Conservation (phyloP, 53 echinoderm and acorn worm genomes). For the Paracentrotus lividus region DNA sequence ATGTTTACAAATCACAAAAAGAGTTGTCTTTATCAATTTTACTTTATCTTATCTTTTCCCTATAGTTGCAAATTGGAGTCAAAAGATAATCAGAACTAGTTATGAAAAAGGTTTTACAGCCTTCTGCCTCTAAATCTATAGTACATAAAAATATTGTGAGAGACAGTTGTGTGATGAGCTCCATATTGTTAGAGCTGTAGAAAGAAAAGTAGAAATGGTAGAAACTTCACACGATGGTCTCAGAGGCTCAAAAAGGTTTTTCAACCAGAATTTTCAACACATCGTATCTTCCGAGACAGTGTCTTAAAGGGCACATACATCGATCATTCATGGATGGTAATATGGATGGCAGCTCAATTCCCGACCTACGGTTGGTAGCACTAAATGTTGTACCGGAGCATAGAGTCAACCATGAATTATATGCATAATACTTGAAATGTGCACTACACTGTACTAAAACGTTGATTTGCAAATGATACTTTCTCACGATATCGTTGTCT, state of each 20-base stretch:
- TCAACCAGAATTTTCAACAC: not conserved
- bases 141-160: too few species aligned
- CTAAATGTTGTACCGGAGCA: not conserved
- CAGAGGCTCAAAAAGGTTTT: not conserved
- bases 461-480: not conserved
- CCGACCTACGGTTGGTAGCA: not conserved
- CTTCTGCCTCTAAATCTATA: too few species aligned
- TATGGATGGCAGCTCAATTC: slow-evolving; percentile 37
- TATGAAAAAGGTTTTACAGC: not conserved
- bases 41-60: not conserved
- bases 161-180: too few species aligned
- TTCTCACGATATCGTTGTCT: not conserved
- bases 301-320: slow-evolving; percentile 3
- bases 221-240: too few species aligned
- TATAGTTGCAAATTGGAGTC: not conserved
- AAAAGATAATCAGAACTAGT: not conserved
- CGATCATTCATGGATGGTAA: slow-evolving; percentile 21
- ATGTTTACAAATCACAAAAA: too few species aligned
- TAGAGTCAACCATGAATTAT: slow-evolving; percentile 2
- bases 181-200: too few species aligned
- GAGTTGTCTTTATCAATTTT: too few species aligned
- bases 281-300: not conserved
- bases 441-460: not conserved
- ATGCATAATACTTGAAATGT: not conserved
- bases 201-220: too few species aligned